These are phyloP conservation scores for Caenorhabditis tropicalis DNA, from an alignment of 1,140 invertebrate genomes.

Conservation along the genomic window DNA sequence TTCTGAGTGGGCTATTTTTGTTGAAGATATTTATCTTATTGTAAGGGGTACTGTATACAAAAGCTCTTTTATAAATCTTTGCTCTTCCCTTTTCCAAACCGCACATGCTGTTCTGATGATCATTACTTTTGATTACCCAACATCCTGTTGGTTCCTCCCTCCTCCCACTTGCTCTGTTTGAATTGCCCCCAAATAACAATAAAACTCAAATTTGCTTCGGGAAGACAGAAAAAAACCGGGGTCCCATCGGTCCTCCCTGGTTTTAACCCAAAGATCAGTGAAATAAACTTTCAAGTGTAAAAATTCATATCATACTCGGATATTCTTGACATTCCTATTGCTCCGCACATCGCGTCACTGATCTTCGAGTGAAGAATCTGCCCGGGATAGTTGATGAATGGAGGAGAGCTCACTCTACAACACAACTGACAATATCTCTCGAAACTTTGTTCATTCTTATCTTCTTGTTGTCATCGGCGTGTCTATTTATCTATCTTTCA, in stretches of 20 bases:
- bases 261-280: slow-evolving; percentile 17
- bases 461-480: not conserved
- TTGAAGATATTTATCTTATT: too few species aligned
- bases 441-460: slow-evolving; percentile 31
- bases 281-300: not conserved
- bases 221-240: not conserved
- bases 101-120: slow-evolving; percentile 13
- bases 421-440: slow-evolving; percentile 43
- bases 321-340: not conserved
- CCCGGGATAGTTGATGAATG: slow-evolving; percentile 37
- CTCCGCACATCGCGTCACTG: not conserved
- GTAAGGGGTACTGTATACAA: too few species aligned
- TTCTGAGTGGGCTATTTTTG: too few species aligned
- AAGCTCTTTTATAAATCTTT: too few species aligned
- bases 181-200: slow-evolving; percentile 9
- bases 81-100: too few species aligned
- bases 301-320: slow-evolving; percentile 20
- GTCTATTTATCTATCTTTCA: slow-evolving; percentile 38
- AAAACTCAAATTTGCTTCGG: not conserved
- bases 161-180: not conserved
- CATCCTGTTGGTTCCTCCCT: slow-evolving; percentile 4
- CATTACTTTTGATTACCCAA: slow-evolving; percentile 32
- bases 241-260: too few species aligned
- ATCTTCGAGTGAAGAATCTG: slow-evolving; percentile 20
- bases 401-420: not conserved